Evolutionary conservation across 1,140 invertebrate genomes (phyloP), one percentile per base, ranked within the genome.

Genomic region (Drosophila pachea): DNA sequence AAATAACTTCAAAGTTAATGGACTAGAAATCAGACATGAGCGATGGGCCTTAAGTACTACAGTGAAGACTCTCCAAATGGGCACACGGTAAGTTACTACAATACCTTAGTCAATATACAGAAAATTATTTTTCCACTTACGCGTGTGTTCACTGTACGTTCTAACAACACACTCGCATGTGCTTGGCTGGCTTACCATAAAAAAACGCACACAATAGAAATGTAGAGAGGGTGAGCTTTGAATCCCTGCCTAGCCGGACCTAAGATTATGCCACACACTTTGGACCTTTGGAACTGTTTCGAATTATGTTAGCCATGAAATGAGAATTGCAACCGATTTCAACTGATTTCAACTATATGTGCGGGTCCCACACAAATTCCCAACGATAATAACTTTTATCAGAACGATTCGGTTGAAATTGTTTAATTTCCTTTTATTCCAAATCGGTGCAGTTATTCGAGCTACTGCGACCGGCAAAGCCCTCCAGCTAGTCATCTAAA

Each of bases 1-100:
- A 69, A 82, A 82, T 73, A 83, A 68, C 76, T 78, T 76, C 65
- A 79, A 86, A 79, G 81, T 84, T 84, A 84, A 84, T 84, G 79
- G 79, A 84, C 79, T 86, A 84, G 79, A 84, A 83, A 84, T 76
- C 55, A 59, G 22, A 73, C 76, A 74, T 78, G 76, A 76, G 76
- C 65, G 69, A 84, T 76, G 79, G 79, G 52, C 73, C 73, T 84
- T 79, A 76, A 86, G 74, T 84, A 73, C 67, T 66, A 79, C 68
- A n/a, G 40, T 43, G 12, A 22, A 22, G 22, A 22, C 22, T 22
- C 22, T 3, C 22, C 22, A 22, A 22, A 22, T 22, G 22, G 22
- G 3, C 22, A 22, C 22, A 22, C 22, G 22, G 22, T 22, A 22
- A 22, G 22, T 22, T 22, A 2, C 22, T 22, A 22, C 22, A 22